A percentile compares a stretch with the other conserved stretches of the same genome.
These are phyloP conservation scores for Neocloeon triangulifer DNA, from an alignment of 1,140 invertebrate species.

Conservation along the genomic window DNA sequence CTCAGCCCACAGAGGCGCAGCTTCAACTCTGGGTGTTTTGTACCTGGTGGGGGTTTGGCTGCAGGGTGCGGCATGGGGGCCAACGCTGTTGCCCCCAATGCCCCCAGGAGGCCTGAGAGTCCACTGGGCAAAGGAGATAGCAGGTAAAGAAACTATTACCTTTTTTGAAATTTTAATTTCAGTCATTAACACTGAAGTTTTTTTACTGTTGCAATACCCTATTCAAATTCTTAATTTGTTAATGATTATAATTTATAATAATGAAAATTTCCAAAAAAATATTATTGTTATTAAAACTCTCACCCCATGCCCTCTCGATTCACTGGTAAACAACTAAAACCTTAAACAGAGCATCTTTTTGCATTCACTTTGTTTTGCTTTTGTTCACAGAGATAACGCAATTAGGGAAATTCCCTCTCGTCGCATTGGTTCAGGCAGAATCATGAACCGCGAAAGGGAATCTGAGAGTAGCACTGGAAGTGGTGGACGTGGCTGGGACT, in stretches of 20 bases:
- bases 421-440: constrained; percentile 55
- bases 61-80: constrained; percentile 16
- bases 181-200: too few relatives aligned
- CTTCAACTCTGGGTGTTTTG: constrained; percentile 63
- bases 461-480: constrained; percentile 9
- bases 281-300: too few relatives aligned
- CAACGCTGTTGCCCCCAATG: not conserved
- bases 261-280: too few relatives aligned
- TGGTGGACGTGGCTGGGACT: constrained; percentile 6
- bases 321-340: too few relatives aligned
- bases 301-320: too few relatives aligned
- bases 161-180: too few relatives aligned
- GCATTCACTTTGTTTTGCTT: too few relatives aligned
- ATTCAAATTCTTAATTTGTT: too few relatives aligned
- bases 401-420: constrained; percentile 24
- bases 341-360: too few relatives aligned
- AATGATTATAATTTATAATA: too few relatives aligned
- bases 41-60: constrained; percentile 23
- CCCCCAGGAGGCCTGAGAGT: constrained; percentile 17
- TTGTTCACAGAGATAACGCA: constrained; percentile 14
- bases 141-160: too few relatives aligned
- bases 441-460: constrained; percentile 33
- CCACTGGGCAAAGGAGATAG: constrained; percentile 20
- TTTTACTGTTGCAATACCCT: too few relatives aligned
- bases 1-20: constrained; percentile 57